phyloP scores from a whole-genome alignment of 2,113 vertebrate species.

The Oncorhynchus keta region DNA sequence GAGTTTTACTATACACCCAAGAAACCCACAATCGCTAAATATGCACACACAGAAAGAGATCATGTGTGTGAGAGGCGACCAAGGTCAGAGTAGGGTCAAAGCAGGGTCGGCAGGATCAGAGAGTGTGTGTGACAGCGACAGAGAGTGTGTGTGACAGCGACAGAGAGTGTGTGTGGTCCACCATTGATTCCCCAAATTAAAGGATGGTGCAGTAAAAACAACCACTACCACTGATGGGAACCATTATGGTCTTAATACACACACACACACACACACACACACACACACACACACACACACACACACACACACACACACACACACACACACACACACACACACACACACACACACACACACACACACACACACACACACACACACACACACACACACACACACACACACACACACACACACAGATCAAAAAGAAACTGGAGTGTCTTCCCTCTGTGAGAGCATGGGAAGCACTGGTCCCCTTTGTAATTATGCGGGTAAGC shows the following conservation, averaged over 20 bases:
- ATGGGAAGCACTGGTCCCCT: constrained; percentile 4
- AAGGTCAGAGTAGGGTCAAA: no score
- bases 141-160: neutral
- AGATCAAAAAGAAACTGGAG: constrained; percentile 7
- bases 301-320: neutral
- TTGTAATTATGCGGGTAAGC: constrained; percentile 55
- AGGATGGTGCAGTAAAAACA: constrained; percentile 33
- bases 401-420: constrained; percentile 2
- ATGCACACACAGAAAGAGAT: no score
- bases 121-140: no score
- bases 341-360: constrained; percentile 1
- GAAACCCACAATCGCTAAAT: no score
- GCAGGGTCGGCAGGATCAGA: no score
- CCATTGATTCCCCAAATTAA: constrained; percentile 27
- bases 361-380: neutral
- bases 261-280: neutral
- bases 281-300: neutral
- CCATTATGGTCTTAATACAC: constrained; percentile 24
- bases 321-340: neutral
- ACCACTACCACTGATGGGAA: constrained; percentile 43
- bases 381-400: constrained; percentile 3
- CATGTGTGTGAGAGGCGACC: no score
- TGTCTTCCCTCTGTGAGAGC: neutral
- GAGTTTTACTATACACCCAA: no score
- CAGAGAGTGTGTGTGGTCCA: constrained; percentile 28